Percentiles rank a stretch among this genome's conserved stretches.
phyloP scores from a whole-genome alignment of 2,888 invertebrate species.

The Scrobipalpa atriplicella region DNA sequence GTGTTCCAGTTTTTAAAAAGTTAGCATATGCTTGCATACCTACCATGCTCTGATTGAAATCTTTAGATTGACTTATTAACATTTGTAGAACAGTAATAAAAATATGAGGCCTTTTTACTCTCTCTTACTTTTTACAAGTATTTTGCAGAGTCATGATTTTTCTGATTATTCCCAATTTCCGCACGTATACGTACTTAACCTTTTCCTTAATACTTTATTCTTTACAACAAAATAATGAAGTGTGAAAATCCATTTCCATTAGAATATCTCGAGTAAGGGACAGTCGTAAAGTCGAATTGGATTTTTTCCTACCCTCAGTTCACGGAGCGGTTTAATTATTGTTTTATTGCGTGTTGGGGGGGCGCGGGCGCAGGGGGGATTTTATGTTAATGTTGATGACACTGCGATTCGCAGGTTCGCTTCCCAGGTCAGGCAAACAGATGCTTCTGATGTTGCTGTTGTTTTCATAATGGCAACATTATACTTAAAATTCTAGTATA shows the following conservation, averaged over 20 bases:
- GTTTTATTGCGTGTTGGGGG: slow-evolving; percentile 65
- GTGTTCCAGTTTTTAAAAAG: too few species aligned
- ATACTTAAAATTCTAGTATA: too few species aligned
- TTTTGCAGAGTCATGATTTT: too few species aligned
- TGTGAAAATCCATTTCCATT: neutral
- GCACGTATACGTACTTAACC: too few species aligned
- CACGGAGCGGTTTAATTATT: slow-evolving; percentile 69
- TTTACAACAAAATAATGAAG: slow-evolving; percentile 1
- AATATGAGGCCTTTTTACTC: too few species aligned
- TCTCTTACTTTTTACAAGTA: too few species aligned
- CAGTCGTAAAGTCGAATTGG: slow-evolving; percentile 74
- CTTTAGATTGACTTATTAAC: too few species aligned
- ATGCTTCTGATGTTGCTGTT: neutral
- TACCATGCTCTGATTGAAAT: too few species aligned
- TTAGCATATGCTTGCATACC: too few species aligned
- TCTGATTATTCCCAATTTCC: too few species aligned
- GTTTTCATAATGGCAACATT: neutral
- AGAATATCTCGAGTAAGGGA: slow-evolving; percentile 41
- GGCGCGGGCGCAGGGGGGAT: slow-evolving; percentile 36
- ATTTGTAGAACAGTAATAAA: too few species aligned
- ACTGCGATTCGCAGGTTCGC: neutral
- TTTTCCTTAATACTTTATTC: too few species aligned
- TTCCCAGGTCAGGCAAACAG: neutral
- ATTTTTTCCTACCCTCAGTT: slow-evolving; percentile 63
- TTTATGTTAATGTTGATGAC: slow-evolving; percentile 45